Base-by-base conservation (phyloP, 2,797 vertebrate genomes). In the Capromys pilorides region DNA sequence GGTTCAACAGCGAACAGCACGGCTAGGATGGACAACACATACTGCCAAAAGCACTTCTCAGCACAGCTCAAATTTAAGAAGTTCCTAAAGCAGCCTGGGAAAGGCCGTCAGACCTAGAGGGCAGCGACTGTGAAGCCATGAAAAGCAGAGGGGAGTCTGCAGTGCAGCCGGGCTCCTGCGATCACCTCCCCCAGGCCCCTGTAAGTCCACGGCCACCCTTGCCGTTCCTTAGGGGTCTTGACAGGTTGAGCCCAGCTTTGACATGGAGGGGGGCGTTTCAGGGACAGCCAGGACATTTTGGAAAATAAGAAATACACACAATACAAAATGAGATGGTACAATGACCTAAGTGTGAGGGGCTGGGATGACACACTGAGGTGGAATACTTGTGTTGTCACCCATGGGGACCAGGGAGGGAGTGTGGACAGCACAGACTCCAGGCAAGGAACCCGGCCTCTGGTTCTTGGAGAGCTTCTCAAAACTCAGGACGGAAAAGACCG, bases 311-410 rank as follows among this genome's bases (percentile, higher is more conserved):
- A 93, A 62, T 24, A 1, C 0, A 16, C 11, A 19, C 11, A 54
- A 6, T 18, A 0, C 16, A 14, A 51, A 91, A 21, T 7, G 1
- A 10, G 3, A 14, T 49, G 61, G 2, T 57, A 33, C 9, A 0
- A 19, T 3, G 8, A 19, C 1, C 51, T 1, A 11, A 79, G 26
- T 6, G 19, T 12, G 6, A 24, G 39, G 0, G 1, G 33, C 31
- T 24, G 19, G 82, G 90, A 13, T 16, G 2, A 3, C 22, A 14
- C 10, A 12, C 1, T 2, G 11, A 21, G 1, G 19, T 3, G 57
- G 77, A 33, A n/a, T 24, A 6, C 0, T 2, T 2, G 0, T 22
- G 11, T 80, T 16, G 18, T 77, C 73, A 49, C 28, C 2, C 16
- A 4, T 1, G 12, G 0, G 62, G 16, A 41, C 33, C 31, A 21